A percentile compares a stretch with the other conserved stretches of the same genome.
These are phyloP conservation scores for Hoplostethus mediterraneus DNA, from an alignment of 2,797 vertebrate species.

Conservation along the genomic window DNA sequence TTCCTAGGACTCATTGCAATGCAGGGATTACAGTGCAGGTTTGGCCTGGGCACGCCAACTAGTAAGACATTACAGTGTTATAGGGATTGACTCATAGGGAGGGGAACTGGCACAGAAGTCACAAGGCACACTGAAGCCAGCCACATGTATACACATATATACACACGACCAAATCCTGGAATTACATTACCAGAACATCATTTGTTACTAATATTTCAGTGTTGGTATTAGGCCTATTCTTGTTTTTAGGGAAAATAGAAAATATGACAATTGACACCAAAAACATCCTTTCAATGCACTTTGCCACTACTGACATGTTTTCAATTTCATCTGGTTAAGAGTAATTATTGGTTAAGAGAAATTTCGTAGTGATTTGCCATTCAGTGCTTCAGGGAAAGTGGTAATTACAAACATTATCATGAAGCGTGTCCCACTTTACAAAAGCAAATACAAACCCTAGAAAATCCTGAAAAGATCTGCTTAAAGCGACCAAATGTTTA, in stretches of 20 bases:
- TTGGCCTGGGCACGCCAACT: not conserved
- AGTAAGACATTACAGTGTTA: slow-evolving; percentile 1
- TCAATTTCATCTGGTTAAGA: slow-evolving; percentile 43
- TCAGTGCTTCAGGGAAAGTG: slow-evolving; percentile 42
- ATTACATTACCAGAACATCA: not conserved
- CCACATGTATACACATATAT: slow-evolving; percentile 15
- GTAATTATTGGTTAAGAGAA: too few relatives aligned
- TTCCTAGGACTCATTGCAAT: slow-evolving; percentile 15
- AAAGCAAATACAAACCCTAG: slow-evolving; percentile 17
- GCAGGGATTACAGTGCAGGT: slow-evolving; percentile 18
- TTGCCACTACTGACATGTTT: slow-evolving; percentile 33
- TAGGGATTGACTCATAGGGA: slow-evolving; percentile 7
- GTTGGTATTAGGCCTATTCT: not conserved
- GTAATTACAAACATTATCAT: slow-evolving; percentile 22
- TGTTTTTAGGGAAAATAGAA: slow-evolving; percentile 22
- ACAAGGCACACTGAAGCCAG: slow-evolving; percentile 13
- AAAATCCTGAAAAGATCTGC: slow-evolving; percentile 29
- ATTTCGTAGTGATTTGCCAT: slow-evolving; percentile 32
- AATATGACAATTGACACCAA: not conserved
- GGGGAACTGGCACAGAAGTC: not conserved
- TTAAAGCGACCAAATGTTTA: slow-evolving; percentile 16
- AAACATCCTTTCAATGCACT: slow-evolving; percentile 21
- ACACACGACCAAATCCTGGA: too few relatives aligned
- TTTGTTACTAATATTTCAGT: not conserved
- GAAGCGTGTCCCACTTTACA: slow-evolving; percentile 1